Percentiles rank a stretch among this genome's conserved stretches.
phyloP scores from a whole-genome alignment of 2,113 vertebrate species.

The Piaya cayana region DNA sequence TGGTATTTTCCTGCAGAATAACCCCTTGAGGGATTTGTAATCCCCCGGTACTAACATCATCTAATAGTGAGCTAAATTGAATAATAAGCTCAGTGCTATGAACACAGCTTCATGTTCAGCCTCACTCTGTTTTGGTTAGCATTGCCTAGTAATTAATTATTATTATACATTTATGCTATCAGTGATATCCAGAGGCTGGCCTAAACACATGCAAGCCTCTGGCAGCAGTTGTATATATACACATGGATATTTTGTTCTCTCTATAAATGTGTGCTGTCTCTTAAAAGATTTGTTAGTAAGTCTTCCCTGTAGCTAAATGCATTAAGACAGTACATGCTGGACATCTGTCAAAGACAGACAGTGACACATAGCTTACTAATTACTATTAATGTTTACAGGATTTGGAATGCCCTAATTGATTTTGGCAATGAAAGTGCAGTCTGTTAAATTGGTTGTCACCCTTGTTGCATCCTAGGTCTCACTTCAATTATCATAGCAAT shows the following conservation, averaged over 20 bases:
- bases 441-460: slow-evolving; percentile 51
- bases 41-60: not conserved
- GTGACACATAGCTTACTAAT: slow-evolving; percentile 7
- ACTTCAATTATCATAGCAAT: slow-evolving; percentile 11
- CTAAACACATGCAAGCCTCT: accelerated
- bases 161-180: not conserved
- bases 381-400: slow-evolving; percentile 33
- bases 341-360: slow-evolving; percentile 27
- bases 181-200: not conserved
- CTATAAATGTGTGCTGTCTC: not conserved
- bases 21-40: slow-evolving; percentile 28
- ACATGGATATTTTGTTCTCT: not conserved
- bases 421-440: slow-evolving; percentile 34
- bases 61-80: slow-evolving; percentile 4
- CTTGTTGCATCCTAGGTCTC: not conserved
- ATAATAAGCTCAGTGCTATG: slow-evolving; percentile 4
- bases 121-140: slow-evolving; percentile 1
- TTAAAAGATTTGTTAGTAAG: not conserved
- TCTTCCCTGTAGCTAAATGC: not conserved
- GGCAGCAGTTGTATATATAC: not conserved
- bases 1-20: slow-evolving; percentile 22
- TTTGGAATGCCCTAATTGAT: slow-evolving; percentile 30
- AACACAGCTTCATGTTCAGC: not conserved
- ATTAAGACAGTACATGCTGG: not conserved
- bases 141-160: slow-evolving; percentile 30